phyloP scores from a whole-genome alignment of 2,888 invertebrate genomes.

The Portevinia maculata region DNA sequence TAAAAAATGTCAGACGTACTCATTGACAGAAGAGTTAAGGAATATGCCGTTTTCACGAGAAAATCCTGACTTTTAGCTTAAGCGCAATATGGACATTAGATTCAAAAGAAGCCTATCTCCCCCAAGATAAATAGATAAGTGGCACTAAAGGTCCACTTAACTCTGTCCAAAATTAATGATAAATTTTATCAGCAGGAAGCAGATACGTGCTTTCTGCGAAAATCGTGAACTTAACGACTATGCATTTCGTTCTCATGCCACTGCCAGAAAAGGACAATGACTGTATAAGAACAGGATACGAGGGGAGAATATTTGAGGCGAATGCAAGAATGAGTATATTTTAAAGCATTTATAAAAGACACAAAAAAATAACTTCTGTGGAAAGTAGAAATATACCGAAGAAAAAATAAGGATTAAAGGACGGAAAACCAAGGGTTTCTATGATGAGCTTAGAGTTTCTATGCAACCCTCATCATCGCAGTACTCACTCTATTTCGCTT shows the following conservation, averaged over 20 bases:
- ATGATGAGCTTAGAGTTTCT: too few species aligned
- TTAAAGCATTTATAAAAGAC: not conserved
- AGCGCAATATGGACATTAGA: conserved; percentile 6
- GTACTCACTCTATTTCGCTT: too few species aligned
- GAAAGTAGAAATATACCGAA: too few species aligned
- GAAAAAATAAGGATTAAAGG: too few species aligned
- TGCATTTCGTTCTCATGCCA: conserved; percentile 11
- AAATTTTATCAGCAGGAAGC: conserved; percentile 3
- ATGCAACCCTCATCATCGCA: too few species aligned
- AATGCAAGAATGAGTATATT: not conserved
- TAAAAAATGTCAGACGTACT: too few species aligned
- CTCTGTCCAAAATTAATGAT: conserved; percentile 1
- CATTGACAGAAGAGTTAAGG: too few species aligned
- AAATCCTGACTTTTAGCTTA: not conserved
- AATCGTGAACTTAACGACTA: conserved; percentile 16
- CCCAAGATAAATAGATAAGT: conserved; percentile 32
- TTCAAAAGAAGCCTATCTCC: conserved; percentile 17
- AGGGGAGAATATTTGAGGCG: not conserved
- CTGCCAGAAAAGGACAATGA: conserved; percentile 5
- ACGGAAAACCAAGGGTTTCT: too few species aligned
- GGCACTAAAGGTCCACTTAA: conserved; percentile 25
- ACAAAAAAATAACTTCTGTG: too few species aligned
- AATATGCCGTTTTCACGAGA: not conserved
- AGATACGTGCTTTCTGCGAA: conserved; percentile 25
- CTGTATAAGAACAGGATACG: conserved; percentile 7